Evolutionary conservation across 2,888 invertebrate genomes (phyloP).

Genomic region (Amblyteles armatorius): DNA sequence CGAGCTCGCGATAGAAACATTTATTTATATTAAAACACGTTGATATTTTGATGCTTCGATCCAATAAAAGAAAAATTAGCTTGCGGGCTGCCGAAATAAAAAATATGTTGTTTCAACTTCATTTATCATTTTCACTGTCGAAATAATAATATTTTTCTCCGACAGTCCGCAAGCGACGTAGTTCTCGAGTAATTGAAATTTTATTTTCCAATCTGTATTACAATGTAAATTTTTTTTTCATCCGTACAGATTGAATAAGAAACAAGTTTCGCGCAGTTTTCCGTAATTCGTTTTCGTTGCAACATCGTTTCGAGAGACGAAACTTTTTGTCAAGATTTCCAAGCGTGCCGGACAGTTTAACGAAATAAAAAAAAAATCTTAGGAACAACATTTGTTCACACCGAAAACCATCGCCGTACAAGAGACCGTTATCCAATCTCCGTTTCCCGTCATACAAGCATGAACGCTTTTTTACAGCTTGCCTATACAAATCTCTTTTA

Average conservation of each 20-base stretch:
- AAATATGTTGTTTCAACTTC: no score
- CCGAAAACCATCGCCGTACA: slow-evolving; percentile 35
- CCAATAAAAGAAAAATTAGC: no score
- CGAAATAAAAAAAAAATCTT: background rate
- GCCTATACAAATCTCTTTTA: slow-evolving; percentile 15
- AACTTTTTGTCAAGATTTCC: slow-evolving; percentile 4
- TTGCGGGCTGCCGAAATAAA: no score
- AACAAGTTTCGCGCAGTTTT: background rate
- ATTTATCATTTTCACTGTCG: no score
- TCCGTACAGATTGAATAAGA: background rate
- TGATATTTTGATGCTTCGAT: no score
- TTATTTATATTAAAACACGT: background rate
- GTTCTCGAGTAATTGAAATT: background rate
- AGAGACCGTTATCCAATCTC: slow-evolving; percentile 41
- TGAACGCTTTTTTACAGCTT: slow-evolving; percentile 56
- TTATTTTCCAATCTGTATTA: background rate
- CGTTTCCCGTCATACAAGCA: slow-evolving; percentile 42
- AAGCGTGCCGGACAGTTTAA: background rate
- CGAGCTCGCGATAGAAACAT: background rate
- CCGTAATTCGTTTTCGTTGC: background rate
- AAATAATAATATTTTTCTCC: no score
- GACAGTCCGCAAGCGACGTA: background rate
- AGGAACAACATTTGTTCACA: slow-evolving; percentile 19
- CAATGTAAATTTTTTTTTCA: background rate
- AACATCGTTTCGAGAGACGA: background rate